Evolutionary conservation across 2,113 vertebrate species (phyloP), one percentile per base, ranked within the genome.

Genomic region (Rhipidura dahli): DNA sequence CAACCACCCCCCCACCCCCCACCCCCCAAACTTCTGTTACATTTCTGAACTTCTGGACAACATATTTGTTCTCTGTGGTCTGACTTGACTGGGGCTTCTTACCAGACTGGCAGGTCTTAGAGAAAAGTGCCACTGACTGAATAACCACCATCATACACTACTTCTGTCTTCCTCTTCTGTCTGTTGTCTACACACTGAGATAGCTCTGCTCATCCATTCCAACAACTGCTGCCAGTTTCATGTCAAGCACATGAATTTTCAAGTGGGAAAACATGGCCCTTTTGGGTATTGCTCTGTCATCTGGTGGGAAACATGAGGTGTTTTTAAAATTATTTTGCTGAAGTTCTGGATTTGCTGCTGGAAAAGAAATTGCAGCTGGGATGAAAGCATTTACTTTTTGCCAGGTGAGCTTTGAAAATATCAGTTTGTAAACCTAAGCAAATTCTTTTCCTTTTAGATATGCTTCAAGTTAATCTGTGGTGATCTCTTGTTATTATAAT

Each of bases 31-130:
- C 11, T 11, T n/a, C 47, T 82, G 72, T 82, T 90, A 71, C 33
- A 28, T 92, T 90, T 94, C 83, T 93, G 83, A 88, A 42, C 37
- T n/a, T 85, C 85, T 88, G 57, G 70, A 92, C 70, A 88, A 59
- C 57, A 2, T 35, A 31, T 35, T 33, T 33, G 39, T 68, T 85
- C 61, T 92, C 53, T 60, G 75, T 15, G 18, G 28, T 84, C 85
- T 90, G 73, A 56, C 56, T 59, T 59, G 73, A 66, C 30, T 18
- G 1, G 40, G 63, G n/a, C 86, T 83, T 54, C 83, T 90, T 88
- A 87, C 66, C 83, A 79, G 57, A 33, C 33, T 92, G 71, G 23
- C 82, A 60, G 37, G 53, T 85, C 80, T 33, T 1, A 47, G 71
- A 65, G 90, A 66, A 87, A 92, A 96, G 66, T 85, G 49, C 70